phyloP scores from a whole-genome alignment of 2,888 invertebrate genomes.

The Neoitamus cyanurus region DNA sequence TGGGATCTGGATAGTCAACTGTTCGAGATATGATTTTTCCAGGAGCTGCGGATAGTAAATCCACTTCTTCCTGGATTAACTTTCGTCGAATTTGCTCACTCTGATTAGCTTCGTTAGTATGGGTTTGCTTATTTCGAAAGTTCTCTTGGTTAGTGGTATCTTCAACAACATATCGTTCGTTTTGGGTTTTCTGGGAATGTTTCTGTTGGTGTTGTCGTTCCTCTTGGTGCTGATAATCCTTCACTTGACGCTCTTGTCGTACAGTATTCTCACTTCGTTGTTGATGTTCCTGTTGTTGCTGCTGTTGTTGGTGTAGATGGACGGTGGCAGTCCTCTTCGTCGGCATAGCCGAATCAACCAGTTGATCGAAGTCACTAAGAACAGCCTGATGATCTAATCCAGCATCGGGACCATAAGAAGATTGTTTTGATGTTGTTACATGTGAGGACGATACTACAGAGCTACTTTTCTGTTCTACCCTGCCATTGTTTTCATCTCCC shows the following conservation, averaged over 20 bases:
- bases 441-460: conserved; percentile 62
- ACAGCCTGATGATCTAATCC: conserved; percentile 54
- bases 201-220: conserved; percentile 61
- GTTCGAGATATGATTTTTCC: conserved; percentile 71
- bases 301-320: conserved; percentile 61
- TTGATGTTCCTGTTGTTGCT: conserved; percentile 56
- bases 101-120: background rate
- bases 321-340: background rate
- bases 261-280: conserved; percentile 11
- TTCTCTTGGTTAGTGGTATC: conserved; percentile 39
- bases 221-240: conserved; percentile 57
- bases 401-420: conserved; percentile 57
- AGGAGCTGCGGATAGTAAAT: conserved; percentile 58
- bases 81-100: conserved; percentile 8
- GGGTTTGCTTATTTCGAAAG: conserved; percentile 6
- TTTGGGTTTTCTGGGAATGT: conserved; percentile 62
- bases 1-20: conserved; percentile 74
- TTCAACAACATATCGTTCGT: conserved; percentile 46
- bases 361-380: conserved; percentile 40
- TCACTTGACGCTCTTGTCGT: conserved; percentile 57
- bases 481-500: conserved; percentile 68
- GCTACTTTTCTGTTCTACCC: conserved; percentile 64
- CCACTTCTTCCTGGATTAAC: conserved; percentile 47
- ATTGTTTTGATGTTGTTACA: conserved; percentile 61
- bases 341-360: conserved; percentile 13